phyloP scores from a whole-genome alignment of 1,140 invertebrate genomes.

The Euborellia annulipes region DNA sequence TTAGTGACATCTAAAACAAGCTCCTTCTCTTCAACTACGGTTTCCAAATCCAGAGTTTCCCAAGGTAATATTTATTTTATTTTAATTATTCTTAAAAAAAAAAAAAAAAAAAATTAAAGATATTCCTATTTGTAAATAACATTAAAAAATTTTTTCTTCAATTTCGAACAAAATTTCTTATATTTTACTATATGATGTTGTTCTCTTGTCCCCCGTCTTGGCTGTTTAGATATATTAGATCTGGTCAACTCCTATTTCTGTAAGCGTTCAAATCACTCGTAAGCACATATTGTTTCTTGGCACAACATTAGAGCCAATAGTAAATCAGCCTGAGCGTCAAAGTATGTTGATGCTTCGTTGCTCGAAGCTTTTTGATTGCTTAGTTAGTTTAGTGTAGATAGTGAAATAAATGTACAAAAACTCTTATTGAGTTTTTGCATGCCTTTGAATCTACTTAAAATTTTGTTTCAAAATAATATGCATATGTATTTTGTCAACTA shows the following conservation, averaged over 20 bases:
- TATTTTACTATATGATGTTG: background rate
- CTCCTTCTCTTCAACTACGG: conserved; percentile 8
- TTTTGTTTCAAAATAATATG: too few species aligned
- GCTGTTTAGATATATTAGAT: conserved; percentile 10
- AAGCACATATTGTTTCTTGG: background rate
- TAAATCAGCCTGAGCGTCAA: too few species aligned
- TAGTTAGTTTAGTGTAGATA: too few species aligned
- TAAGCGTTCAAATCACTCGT: conserved; percentile 6
- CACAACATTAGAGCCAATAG: background rate
- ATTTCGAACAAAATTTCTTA: background rate
- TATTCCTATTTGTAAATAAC: background rate
- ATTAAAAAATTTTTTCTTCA: background rate
- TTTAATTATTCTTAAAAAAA: background rate
- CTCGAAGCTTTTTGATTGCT: too few species aligned
- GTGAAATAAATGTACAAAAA: too few species aligned
- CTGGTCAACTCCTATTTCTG: conserved; percentile 15
- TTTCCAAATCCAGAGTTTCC: conserved; percentile 13
- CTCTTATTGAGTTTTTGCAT: too few species aligned
- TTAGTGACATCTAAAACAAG: conserved; percentile 14
- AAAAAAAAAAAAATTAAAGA: conserved; percentile 1
- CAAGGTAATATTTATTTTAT: conserved; percentile 16
- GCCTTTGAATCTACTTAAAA: too few species aligned
- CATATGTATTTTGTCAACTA: too few species aligned
- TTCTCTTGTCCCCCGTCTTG: background rate
- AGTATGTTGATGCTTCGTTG: too few species aligned